Percentiles rank a stretch among this genome's conserved stretches.
phyloP scores from a whole-genome alignment of 2,888 invertebrate species.

The Halocaridina rubra region DNA sequence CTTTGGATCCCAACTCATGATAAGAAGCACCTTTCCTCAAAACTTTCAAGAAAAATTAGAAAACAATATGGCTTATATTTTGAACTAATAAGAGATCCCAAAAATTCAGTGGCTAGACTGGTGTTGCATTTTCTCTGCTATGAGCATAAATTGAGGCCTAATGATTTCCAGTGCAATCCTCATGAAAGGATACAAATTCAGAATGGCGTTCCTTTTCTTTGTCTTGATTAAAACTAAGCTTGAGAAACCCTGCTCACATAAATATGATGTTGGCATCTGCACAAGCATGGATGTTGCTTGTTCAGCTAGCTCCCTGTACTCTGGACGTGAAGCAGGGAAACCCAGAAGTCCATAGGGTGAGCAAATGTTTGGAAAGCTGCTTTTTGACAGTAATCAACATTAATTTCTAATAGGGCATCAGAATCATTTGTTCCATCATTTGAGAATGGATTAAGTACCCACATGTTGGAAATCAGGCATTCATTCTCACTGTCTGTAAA shows the following conservation, averaged over 20 bases:
- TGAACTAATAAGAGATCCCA: too few relatives aligned
- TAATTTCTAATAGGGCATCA: constrained; percentile 15
- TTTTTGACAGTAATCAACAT: constrained; percentile 16
- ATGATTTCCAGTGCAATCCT: constrained; percentile 7
- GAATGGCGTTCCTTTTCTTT: constrained; percentile 17
- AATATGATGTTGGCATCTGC: constrained; percentile 32
- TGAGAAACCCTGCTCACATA: constrained; percentile 11
- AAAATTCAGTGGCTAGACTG: constrained; percentile 20
- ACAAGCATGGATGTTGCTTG: constrained; percentile 23
- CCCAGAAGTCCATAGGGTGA: not conserved
- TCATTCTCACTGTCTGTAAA: constrained; percentile 22
- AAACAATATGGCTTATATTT: too few relatives aligned
- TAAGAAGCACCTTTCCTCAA: too few relatives aligned
- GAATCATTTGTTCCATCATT: constrained; percentile 24
- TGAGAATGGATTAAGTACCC: not conserved
- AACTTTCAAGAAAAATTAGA: too few relatives aligned
- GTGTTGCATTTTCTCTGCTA: constrained; percentile 18
- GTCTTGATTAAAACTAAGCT: constrained; percentile 31
- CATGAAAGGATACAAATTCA: constrained; percentile 12
- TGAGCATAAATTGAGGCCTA: constrained; percentile 7
- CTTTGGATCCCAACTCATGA: too few relatives aligned
- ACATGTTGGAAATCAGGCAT: constrained; percentile 9
- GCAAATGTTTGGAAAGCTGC: constrained; percentile 20
- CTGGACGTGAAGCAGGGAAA: not conserved
- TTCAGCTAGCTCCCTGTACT: constrained; percentile 8